Evolutionary conservation across 2,888 invertebrate species (phyloP).

Genomic region (Drosophila niveifrons): DNA sequence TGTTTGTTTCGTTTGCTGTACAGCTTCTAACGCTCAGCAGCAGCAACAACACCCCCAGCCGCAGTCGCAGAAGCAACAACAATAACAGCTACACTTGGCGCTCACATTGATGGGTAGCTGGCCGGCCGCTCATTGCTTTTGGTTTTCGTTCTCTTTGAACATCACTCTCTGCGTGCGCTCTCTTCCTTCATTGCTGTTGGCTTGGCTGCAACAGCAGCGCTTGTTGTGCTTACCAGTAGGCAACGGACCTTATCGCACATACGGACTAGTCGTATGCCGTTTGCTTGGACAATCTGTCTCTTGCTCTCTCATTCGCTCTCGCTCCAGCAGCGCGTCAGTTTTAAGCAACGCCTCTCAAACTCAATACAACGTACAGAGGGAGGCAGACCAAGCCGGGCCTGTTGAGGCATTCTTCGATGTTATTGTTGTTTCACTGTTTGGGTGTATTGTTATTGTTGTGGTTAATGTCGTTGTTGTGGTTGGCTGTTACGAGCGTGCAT

Average conservation of each 20-base stretch:
- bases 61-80: conserved; percentile 24
- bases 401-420: conserved; percentile 43
- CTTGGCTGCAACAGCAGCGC: conserved; percentile 30
- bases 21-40: conserved; percentile 60
- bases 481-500: conserved; percentile 56
- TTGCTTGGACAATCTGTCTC: conserved; percentile 27
- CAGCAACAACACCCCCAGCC: conserved; percentile 20
- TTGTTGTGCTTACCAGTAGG: conserved; percentile 40
- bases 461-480: conserved; percentile 68
- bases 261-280: conserved; percentile 18
- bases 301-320: conserved; percentile 45
- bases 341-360: conserved; percentile 78
- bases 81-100: conserved; percentile 34
- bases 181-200: conserved; percentile 40
- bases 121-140: conserved; percentile 9
- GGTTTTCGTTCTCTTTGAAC: conserved; percentile 31
- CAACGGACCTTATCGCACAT: conserved; percentile 71
- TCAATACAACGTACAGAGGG: conserved; percentile 38
- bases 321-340: conserved; percentile 53
- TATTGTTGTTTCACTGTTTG: conserved; percentile 43
- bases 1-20: conserved; percentile 58
- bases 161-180: conserved; percentile 14
- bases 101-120: conserved; percentile 28
- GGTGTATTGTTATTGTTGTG: conserved; percentile 46
- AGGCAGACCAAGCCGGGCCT: conserved; percentile 60